These are phyloP conservation scores for Rhipidura dahli DNA, from an alignment of 2,113 vertebrate genomes.

Conservation along the genomic window DNA sequence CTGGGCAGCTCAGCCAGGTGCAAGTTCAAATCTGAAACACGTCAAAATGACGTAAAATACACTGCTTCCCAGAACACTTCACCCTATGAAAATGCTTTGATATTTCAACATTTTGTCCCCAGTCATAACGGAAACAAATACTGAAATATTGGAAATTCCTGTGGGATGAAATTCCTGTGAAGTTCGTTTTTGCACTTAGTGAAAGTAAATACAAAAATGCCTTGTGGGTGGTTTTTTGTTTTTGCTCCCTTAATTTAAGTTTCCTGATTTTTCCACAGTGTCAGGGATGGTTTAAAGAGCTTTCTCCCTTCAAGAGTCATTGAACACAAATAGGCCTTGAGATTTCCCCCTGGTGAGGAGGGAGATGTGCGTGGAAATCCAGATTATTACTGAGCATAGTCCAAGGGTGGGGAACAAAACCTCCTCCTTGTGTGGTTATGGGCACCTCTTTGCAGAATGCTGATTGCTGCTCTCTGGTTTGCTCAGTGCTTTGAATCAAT, in stretches of 20 bases:
- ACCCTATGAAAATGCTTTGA: constrained; percentile 8
- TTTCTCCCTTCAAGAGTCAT: not conserved
- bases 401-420: not conserved
- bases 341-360: not conserved
- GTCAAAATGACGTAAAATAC: not conserved
- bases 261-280: constrained; percentile 29
- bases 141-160: constrained; percentile 41
- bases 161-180: constrained; percentile 27
- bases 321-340: not conserved
- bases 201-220: constrained; percentile 50
- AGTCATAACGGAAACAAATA: constrained; percentile 17
- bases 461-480: not conserved
- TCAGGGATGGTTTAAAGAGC: not conserved
- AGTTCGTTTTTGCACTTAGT: not conserved
- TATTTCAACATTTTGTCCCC: constrained; percentile 35
- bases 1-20: not conserved
- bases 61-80: constrained; percentile 20
- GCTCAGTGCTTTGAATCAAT: not conserved
- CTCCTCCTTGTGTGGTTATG: not conserved
- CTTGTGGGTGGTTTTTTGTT: constrained; percentile 25
- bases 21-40: not conserved
- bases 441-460: not conserved
- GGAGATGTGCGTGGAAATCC: not conserved
- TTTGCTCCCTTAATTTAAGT: constrained; percentile 30
- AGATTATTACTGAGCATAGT: not conserved